Base-by-base conservation (phyloP, 2,797 vertebrate species). In the Thalassophryne amazonica region DNA sequence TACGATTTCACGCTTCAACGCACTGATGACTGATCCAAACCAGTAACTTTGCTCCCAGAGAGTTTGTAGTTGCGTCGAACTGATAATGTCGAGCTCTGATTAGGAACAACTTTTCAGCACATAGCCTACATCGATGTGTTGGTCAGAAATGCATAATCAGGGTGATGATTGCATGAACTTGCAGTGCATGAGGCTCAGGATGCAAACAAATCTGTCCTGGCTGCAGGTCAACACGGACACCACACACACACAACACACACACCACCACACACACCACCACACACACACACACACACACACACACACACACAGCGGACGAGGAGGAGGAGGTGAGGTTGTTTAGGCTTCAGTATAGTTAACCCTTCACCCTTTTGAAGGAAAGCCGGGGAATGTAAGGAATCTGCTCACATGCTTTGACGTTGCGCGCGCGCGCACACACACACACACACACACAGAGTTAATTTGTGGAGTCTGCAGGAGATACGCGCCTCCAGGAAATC, bases 301-400 rank as follows among this genome's bases (percentile, higher is more conserved):
- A n/a, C n/a, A n/a, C n/a, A n/a, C n/a, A n/a, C n/a, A n/a, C n/a
- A n/a, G n/a, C n/a, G n/a, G n/a, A n/a, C n/a, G 28, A 35, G 18
- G 29, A 5, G 59, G 58, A 45, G 70, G 72, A 45, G 62, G 71
- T 31, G 74, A 51, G 62, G 45, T 37, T 78, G 69, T 82, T 83
- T 73, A 59, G 66, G 49, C 55, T 62, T 49, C 73, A 37, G 46
- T 64, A 34, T 46, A 46, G 65, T 80, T 84, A 72, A 80, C 76
- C 78, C 51, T 48, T 82, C 51, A 57, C 46, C 62, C 67, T 46
- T 46, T 37, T 61, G 55, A 56, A 33, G 50, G 54, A 53, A 58
- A 56, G 54, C 56, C 31, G 7, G 30, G 53, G 80, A 84, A 86
- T 85, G 78, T 69, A 1, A 73, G 58, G 82, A 86, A 86, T 88